Conservation (phyloP, 2,797 vertebrate species). For the Catamblyrhynchus diadema region DNA sequence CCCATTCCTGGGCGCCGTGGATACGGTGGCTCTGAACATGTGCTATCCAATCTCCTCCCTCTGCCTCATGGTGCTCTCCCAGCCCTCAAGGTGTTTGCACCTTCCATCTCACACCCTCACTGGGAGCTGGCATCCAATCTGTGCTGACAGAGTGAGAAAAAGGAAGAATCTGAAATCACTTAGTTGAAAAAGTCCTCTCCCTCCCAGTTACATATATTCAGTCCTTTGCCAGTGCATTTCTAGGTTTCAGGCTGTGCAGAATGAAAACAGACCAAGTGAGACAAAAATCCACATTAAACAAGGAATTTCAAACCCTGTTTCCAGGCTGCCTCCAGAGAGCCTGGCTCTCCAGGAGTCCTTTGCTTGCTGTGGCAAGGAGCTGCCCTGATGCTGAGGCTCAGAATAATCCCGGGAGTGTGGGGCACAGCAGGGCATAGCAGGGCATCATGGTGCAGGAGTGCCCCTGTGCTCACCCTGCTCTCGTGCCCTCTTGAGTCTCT, state of each 20-base stretch:
- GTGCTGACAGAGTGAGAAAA: background rate
- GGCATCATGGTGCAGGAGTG: accelerated
- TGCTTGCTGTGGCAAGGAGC: background rate
- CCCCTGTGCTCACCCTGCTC: background rate
- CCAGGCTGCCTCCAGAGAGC: background rate
- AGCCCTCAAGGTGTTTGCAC: background rate
- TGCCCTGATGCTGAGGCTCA: background rate
- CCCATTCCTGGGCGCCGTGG: accelerated
- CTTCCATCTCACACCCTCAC: background rate
- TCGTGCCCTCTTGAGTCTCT: background rate
- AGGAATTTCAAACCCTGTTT: background rate
- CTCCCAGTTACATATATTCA: background rate
- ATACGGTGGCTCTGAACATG: background rate
- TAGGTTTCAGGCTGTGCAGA: background rate
- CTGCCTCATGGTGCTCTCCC: background rate
- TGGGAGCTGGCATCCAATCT: background rate
- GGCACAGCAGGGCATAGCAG: background rate
- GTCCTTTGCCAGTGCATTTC: background rate
- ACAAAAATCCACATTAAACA: background rate
- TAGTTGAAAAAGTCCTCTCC: background rate
- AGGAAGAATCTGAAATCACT: background rate
- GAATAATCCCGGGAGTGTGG: background rate
- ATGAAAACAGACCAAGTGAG: background rate
- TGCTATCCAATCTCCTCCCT: background rate
- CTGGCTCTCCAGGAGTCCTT: background rate